Base-by-base conservation (phyloP, 2,797 vertebrate species). In the Dromococcyx pavoninus region DNA sequence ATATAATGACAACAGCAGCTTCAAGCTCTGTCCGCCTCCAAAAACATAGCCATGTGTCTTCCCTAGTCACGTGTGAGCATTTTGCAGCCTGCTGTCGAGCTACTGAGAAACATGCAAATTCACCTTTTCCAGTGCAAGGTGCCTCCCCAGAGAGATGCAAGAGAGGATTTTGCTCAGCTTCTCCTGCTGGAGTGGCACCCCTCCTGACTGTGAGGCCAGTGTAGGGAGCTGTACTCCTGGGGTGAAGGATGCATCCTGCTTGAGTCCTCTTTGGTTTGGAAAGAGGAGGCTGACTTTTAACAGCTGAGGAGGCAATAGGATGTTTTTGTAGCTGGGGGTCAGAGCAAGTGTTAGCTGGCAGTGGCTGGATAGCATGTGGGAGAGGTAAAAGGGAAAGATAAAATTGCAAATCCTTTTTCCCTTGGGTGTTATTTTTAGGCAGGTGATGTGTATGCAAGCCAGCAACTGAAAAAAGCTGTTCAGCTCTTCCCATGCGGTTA, bases 401-500 rank as follows among this genome's bases (percentile, higher is more conserved):
- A n/a, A n/a, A 37, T 18, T 19, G 21, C 37, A 61, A 37, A 32
- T 76, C n/a, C 18, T 66, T 61, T 61, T 50, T 22, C 17, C 4
- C 4, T 1, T 9, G 25, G 21, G 0, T 0, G 3, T 24, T 39
- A 13, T 22, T 65, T 83, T 67, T 48, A 73, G 35, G 18, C 62
- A 67, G 69, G 32, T 2, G 1, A 6, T 65, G 16, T n/a, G 13
- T 35, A 3, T 16, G 4, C 37, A 43, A 39, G 4, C 5, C 41
- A n/a, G 17, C 24, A 46, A 54, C 27, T 32, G 35, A 60, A 33
- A 28, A 64, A 67, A 79, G 41, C 35, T 23, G 18, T 19, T 43
- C 13, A 3, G 7, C 13, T 71, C 27, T 46, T 71, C 27, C 41
- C 0, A 0, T 32, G 28, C 24, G 13, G 30, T 21, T 44, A 22